Evolutionary conservation across 2,113 vertebrate genomes (phyloP), one percentile per base, ranked within the genome.

Genomic region (Hypomesus transpacificus): DNA sequence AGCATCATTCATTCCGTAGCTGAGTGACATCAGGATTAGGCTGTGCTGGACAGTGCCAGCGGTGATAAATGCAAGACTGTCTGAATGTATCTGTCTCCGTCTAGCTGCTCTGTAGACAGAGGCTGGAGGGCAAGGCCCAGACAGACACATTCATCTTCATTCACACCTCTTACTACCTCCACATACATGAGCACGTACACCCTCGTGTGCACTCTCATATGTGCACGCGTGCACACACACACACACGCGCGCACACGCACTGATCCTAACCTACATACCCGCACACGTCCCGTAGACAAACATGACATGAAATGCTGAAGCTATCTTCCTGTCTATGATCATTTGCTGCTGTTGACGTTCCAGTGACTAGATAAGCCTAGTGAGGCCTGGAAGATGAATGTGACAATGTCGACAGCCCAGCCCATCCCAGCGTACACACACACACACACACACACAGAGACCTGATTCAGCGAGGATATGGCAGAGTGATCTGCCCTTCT

Each of bases 401-500:
- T 70, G 70, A 76, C 82, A 77, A 70, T 69, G 70, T 51, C 71
- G 74, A 61, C 79, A 66, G 63, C 56, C 70, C 76, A 80, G 59
- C 24, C 24, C 24, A 26, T 26, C 70, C 46, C 64, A 39, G 73
- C 77, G 54, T 75, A 77, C 80, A 56, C 70, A 52, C 64, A 54
- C 70, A 78, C 79, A 56, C 70, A 52, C 64, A 31, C 76, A 59
- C 76, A 80, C 79, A 74, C 77, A 70, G 73, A 78, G 72, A 86
- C 84, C 85, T 84, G 84, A 88, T 87, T 87, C 81, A 77, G 73
- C 69, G 81, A 84, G 80, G 75, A 71, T 72, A 61, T 80, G 73
- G 82, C 53, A 81, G 82, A 75, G 82, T 74, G 77, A 74, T 77
- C 51, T 75, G 56, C 80, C 68, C 60, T 81, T 87, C 87, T 80